Conservation (phyloP, 2,797 vertebrate genomes). For the Otolemur crassicaudatus region DNA sequence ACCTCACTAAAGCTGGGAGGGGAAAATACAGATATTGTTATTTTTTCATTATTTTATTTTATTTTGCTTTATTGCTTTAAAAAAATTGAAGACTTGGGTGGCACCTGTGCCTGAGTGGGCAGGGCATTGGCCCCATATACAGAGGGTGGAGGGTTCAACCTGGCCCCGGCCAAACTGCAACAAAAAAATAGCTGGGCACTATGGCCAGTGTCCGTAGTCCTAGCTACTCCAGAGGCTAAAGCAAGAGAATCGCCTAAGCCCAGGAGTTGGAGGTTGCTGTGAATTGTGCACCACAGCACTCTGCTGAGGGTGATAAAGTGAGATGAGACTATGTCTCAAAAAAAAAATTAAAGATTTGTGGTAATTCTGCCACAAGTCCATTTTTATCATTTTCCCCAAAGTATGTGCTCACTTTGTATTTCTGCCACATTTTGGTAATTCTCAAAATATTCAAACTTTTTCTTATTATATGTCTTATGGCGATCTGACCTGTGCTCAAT, state of each 20-base stretch:
- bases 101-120: no score
- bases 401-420: background rate
- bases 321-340: no score
- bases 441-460: background rate
- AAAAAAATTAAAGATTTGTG: background rate
- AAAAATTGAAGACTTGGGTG: background rate
- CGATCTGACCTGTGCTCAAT: background rate
- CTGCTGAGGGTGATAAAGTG: no score
- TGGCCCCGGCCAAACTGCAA: no score
- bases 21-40: background rate
- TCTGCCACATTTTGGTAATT: background rate
- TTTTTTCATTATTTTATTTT: background rate
- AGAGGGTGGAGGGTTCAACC: no score
- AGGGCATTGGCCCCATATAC: no score
- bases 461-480: background rate
- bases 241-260: no score
- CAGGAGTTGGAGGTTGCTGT: no score
- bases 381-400: background rate
- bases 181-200: no score
- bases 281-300: no score
- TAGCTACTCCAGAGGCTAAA: no score
- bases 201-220: no score
- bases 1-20: background rate
- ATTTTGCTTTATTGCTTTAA: background rate
- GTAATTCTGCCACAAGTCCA: background rate